Conservation (phyloP, 2,113 vertebrate species). For the Eulacestoma nigropectus region DNA sequence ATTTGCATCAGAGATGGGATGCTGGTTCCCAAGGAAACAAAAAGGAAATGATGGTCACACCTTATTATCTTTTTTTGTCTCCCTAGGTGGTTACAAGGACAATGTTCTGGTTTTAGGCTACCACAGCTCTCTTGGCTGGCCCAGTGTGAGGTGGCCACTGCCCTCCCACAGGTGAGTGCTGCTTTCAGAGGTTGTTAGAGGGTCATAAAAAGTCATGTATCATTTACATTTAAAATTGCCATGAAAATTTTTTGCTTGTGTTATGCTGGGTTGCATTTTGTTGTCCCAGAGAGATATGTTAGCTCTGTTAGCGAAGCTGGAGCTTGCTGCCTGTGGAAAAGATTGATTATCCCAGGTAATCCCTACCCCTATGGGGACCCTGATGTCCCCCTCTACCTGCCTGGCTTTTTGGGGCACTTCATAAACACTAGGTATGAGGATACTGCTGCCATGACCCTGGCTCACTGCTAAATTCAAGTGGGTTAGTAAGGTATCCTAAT, state of each 20-base stretch:
- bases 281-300: neutral
- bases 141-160: neutral
- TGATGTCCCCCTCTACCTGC: neutral
- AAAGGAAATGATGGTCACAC: neutral
- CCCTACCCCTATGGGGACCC: neutral
- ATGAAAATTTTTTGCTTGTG: neutral
- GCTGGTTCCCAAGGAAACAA: neutral
- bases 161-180: neutral
- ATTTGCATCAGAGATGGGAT: neutral
- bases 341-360: neutral
- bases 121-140: neutral
- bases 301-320: neutral
- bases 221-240: neutral
- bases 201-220: accelerated
- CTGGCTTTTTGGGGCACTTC: neutral
- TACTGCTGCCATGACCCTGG: neutral
- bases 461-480: neutral
- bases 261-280: neutral
- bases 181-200: neutral
- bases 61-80: neutral
- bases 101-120: neutral
- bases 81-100: neutral
- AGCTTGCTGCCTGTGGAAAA: neutral
- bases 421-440: neutral
- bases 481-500: neutral